A percentile compares a stretch with the other conserved stretches of the same genome.
Evolutionary conservation across 2,113 vertebrate genomes (phyloP).

Genomic region (Osmerus mordax): DNA sequence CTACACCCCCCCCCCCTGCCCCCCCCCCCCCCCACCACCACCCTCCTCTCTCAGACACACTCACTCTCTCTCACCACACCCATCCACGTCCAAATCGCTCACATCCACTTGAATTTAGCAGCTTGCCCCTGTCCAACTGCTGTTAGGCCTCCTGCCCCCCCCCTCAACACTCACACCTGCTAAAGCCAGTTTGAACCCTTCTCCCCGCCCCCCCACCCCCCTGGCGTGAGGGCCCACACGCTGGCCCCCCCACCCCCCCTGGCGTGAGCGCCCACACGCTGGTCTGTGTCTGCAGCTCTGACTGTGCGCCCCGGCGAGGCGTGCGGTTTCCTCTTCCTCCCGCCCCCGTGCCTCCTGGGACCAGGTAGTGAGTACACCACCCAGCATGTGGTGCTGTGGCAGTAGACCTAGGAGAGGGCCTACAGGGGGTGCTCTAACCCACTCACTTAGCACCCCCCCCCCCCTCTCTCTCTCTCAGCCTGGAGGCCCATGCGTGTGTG

Average conservation of each 20-base stretch:
- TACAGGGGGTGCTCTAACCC: constrained; percentile 27
- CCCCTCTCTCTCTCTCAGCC: not conserved
- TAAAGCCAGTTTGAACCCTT: constrained; percentile 10
- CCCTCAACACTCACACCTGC: constrained; percentile 53
- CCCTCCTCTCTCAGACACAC: not conserved
- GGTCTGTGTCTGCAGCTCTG: constrained; percentile 35
- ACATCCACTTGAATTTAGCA: constrained; percentile 39
- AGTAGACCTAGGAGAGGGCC: constrained; percentile 5
- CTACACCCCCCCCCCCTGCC: not conserved
- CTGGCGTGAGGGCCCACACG: too few species aligned
- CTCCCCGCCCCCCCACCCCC: not conserved
- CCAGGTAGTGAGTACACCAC: constrained; percentile 32
- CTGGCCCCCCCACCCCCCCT: too few species aligned
- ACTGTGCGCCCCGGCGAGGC: constrained; percentile 27
- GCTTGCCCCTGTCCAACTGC: not conserved
- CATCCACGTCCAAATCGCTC: constrained; percentile 24
- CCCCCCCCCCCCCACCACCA: not conserved
- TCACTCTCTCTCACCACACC: constrained; percentile 31
- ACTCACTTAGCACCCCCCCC: not conserved
- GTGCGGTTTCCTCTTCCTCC: constrained; percentile 29
- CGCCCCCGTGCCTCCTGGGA: constrained; percentile 21
- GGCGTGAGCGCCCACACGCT: not conserved
- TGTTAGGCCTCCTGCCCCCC: too few species aligned
- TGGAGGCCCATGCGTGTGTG: not conserved
- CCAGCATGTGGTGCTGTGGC: constrained; percentile 34